Evolutionary conservation across 2,888 invertebrate species (phyloP), one percentile per base, ranked within the genome.

Genomic region (Ferdinandea cuprea): DNA sequence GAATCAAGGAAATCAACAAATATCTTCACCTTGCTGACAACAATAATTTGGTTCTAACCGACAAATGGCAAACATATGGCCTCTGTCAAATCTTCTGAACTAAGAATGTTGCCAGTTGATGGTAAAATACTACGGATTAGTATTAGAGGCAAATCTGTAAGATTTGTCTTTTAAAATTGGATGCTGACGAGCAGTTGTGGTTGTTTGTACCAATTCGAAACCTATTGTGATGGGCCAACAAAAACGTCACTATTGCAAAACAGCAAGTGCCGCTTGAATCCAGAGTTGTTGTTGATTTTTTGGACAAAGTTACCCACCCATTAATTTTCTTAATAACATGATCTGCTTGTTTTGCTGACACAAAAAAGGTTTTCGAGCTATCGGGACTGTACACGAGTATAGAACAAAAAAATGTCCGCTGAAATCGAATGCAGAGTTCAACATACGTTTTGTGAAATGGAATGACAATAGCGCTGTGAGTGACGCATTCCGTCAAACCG

Each of bases 71-170:
- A 48, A 48, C 21, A 5, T 48, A 48, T 25, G n/a, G 13, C 48
- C 48, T 48, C 48, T 28, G 28, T 11, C 25, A 48, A 48, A 9
- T 5, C 28, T 56, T 35, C 32, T 35, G 1, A 54, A 35, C 4
- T 32, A 13, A 17, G 58, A 21, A 25, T 58, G 40, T 40, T 58
- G 40, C n/a, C n/a, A 58, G 40, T 58, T 40, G 40, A 58, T 58
- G 58, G 58, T 40, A 58, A 58, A 58, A 40, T 58, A 42, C 5
- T 42, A 42, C 25, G 58, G 25, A 42, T 30, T 32, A n/a, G n/a
- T 40, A 58, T 40, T 58, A 35, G 37, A 58, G 40, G 58, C 37
- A 58, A 58, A 19, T 19, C 17, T 30, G 15, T 56, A 56, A 46
- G 44, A 46, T 46, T 46, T 17, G 44, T 15, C 44, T 46, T 46